phyloP scores from a whole-genome alignment of 2,888 invertebrate genomes.

The Tenthredo livida region DNA sequence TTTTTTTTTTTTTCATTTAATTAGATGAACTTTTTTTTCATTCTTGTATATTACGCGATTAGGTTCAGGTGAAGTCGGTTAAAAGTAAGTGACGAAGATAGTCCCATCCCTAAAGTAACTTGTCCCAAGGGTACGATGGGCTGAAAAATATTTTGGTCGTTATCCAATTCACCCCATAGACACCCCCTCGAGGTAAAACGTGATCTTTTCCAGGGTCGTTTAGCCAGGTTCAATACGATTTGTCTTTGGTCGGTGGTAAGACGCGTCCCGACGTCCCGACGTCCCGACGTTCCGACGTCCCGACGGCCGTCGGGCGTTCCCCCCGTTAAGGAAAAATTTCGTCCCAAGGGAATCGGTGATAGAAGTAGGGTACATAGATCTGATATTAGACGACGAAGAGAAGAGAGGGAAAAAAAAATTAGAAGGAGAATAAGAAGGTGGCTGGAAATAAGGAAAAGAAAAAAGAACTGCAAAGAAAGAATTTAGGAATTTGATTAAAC shows the following conservation, averaged over 20 bases:
- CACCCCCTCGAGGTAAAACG: constrained; percentile 27
- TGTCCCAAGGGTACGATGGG: constrained; percentile 62
- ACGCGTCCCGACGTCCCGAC: neutral
- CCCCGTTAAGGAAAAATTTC: neutral
- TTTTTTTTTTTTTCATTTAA: neutral
- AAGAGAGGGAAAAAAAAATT: neutral
- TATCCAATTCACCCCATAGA: constrained; percentile 60
- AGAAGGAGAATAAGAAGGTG: too few species aligned
- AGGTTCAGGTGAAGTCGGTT: neutral
- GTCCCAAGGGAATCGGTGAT: neutral
- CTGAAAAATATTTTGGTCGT: constrained; percentile 66
- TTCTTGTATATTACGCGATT: too few species aligned
- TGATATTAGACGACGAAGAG: neutral
- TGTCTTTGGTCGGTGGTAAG: constrained; percentile 37
- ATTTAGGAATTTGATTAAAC: neutral
- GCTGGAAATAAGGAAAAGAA: too few species aligned
- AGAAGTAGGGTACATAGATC: neutral
- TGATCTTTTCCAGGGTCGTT: constrained; percentile 45
- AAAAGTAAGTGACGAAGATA: constrained; percentile 6
- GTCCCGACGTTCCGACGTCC: neutral
- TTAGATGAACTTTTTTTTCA: too few species aligned
- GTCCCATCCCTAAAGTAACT: neutral
- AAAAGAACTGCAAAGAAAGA: neutral
- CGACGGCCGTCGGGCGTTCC: constrained; percentile 40
- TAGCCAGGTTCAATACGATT: constrained; percentile 42